Conservation (phyloP, 2,888 invertebrate genomes). For the Cryptops parisi region DNA sequence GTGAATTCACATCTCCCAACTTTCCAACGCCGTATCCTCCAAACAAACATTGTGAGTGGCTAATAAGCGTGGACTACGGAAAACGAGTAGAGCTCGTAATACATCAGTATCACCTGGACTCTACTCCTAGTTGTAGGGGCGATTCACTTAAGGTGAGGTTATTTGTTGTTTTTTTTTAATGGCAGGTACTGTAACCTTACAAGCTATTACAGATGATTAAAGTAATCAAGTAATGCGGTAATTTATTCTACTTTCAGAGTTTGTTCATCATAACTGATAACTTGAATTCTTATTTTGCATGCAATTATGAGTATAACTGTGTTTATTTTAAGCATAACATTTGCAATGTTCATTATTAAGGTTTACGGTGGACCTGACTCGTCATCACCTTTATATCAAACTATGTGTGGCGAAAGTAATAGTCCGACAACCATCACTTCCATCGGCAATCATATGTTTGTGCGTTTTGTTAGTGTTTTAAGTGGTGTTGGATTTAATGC, state of each 20-base stretch:
- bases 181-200: background rate
- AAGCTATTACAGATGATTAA: no score
- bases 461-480: constrained; percentile 49
- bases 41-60: constrained; percentile 54
- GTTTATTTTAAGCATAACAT: no score
- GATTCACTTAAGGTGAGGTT: constrained; percentile 8
- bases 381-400: no score
- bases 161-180: background rate
- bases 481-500: constrained; percentile 50
- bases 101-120: constrained; percentile 45
- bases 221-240: no score
- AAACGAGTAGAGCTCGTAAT: constrained; percentile 51
- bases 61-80: constrained; percentile 50
- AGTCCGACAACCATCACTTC: constrained; percentile 38
- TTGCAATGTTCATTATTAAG: constrained; percentile 21
- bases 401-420: no score
- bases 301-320: no score
- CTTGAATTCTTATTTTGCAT: no score
- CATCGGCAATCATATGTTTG: constrained; percentile 50
- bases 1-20: constrained; percentile 47
- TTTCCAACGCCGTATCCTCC: constrained; percentile 45
- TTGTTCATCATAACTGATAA: no score
- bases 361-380: constrained; percentile 28
- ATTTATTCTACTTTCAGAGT: no score
- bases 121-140: background rate